Percentiles rank a stretch among this genome's conserved stretches.
Conservation (phyloP, 2,888 invertebrate species). For the Folsomia candida region DNA sequence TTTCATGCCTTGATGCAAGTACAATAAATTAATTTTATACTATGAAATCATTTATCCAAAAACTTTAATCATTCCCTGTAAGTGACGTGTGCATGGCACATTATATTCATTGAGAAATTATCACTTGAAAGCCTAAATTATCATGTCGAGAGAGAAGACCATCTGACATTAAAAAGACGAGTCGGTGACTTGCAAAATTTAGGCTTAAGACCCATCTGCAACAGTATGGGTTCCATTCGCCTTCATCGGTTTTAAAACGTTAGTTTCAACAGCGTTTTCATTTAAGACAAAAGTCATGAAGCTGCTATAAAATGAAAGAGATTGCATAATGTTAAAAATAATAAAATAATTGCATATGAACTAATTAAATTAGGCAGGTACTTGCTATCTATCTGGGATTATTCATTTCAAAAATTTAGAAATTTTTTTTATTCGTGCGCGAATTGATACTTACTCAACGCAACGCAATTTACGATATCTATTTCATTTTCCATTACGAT, state of each 20-base stretch:
- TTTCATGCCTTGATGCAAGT: too few relatives aligned
- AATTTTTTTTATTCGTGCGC: neutral
- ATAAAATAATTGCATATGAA: neutral
- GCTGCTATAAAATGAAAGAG: neutral
- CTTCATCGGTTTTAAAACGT: neutral
- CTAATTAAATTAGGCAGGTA: neutral
- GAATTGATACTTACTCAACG: neutral
- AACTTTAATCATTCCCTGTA: neutral
- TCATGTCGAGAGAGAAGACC: neutral
- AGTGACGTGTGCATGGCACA: neutral
- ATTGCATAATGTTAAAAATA: neutral
- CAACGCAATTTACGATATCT: too few relatives aligned
- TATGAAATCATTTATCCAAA: neutral
- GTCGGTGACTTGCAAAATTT: neutral
- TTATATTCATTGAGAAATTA: neutral
- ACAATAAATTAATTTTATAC: neutral
- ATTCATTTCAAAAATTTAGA: neutral
- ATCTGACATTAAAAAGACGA: neutral
- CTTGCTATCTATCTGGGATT: too few relatives aligned
- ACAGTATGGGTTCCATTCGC: too few relatives aligned
- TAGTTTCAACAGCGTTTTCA: neutral
- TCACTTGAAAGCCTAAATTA: constrained; percentile 2
- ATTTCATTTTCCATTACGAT: too few relatives aligned
- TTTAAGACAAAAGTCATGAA: neutral
- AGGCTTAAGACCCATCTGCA: neutral